phyloP scores from a whole-genome alignment of 2,888 invertebrate species.

The Ctena decussata region DNA sequence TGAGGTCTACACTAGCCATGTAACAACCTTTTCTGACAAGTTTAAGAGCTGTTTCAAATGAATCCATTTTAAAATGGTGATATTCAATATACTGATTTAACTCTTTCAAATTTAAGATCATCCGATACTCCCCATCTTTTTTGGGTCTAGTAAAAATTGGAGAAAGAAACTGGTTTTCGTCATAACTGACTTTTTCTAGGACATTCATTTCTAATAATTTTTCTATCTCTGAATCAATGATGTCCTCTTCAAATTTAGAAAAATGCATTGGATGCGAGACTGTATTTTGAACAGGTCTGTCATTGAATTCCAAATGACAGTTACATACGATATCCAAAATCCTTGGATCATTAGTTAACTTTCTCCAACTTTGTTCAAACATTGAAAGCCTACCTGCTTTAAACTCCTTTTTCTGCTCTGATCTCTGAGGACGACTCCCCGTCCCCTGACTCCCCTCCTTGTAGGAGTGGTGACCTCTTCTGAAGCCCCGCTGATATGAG shows the following conservation, averaged over 20 bases:
- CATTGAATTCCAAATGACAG: background rate
- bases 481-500: background rate
- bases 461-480: background rate
- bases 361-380: slow-evolving; percentile 43
- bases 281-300: background rate
- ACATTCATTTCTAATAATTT: slow-evolving; percentile 25
- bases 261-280: slow-evolving; percentile 1
- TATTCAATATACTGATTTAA: slow-evolving; percentile 54
- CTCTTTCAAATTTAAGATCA: too few species aligned
- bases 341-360: slow-evolving; percentile 4
- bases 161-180: slow-evolving; percentile 29
- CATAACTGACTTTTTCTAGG: slow-evolving; percentile 14
- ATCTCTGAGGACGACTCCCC: background rate
- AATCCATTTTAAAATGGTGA: slow-evolving; percentile 70
- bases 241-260: slow-evolving; percentile 11
- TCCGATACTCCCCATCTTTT: too few species aligned
- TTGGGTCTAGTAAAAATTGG: too few species aligned
- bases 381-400: slow-evolving; percentile 30
- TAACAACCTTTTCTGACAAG: slow-evolving; percentile 48
- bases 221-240: slow-evolving; percentile 33
- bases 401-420: background rate
- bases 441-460: background rate
- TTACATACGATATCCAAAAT: background rate
- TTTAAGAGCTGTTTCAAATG: slow-evolving; percentile 46
- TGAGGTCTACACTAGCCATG: slow-evolving; percentile 60